A percentile compares a stretch with the other conserved stretches of the same genome.
phyloP scores from a whole-genome alignment of 2,888 invertebrate genomes.

The Biston betularia region DNA sequence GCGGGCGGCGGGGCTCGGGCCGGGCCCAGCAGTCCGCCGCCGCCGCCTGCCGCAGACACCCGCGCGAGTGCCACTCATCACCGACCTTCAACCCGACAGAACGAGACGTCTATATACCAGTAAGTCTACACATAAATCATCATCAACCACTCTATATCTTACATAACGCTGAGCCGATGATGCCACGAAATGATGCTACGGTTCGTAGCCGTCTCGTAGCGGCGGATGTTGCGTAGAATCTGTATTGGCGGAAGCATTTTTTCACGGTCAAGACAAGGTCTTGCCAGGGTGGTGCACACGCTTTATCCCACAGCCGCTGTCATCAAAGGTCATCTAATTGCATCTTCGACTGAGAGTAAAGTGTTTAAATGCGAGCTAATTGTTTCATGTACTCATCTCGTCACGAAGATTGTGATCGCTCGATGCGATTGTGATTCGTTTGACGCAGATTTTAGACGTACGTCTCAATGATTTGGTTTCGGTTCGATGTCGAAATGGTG shows the following conservation, averaged over 20 bases:
- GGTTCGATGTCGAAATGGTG: neutral
- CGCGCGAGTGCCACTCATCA: slow-evolving; percentile 75
- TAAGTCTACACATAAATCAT: slow-evolving; percentile 55
- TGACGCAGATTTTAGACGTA: neutral
- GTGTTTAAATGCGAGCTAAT: neutral
- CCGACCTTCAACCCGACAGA: slow-evolving; percentile 83
- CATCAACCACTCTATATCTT: slow-evolving; percentile 37
- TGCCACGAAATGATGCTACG: neutral
- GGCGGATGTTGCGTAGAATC: slow-evolving; percentile 43
- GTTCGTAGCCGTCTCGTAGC: slow-evolving; percentile 48
- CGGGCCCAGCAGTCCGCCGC: slow-evolving; percentile 79
- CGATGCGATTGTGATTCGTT: neutral
- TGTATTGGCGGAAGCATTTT: slow-evolving; percentile 44
- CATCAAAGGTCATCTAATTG: slow-evolving; percentile 51
- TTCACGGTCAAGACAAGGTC: slow-evolving; percentile 81
- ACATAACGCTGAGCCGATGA: slow-evolving; percentile 6
- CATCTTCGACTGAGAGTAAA: neutral
- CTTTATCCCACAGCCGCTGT: slow-evolving; percentile 46
- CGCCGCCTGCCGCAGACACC: slow-evolving; percentile 70
- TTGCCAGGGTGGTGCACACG: slow-evolving; percentile 42
- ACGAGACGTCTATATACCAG: slow-evolving; percentile 82
- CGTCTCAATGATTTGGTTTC: neutral
- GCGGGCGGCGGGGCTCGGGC: slow-evolving; percentile 69
- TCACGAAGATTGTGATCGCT: neutral
- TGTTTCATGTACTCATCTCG: too few species aligned